phyloP scores from a whole-genome alignment of 1,140 invertebrate genomes.

The Antheraea mylitta region DNA sequence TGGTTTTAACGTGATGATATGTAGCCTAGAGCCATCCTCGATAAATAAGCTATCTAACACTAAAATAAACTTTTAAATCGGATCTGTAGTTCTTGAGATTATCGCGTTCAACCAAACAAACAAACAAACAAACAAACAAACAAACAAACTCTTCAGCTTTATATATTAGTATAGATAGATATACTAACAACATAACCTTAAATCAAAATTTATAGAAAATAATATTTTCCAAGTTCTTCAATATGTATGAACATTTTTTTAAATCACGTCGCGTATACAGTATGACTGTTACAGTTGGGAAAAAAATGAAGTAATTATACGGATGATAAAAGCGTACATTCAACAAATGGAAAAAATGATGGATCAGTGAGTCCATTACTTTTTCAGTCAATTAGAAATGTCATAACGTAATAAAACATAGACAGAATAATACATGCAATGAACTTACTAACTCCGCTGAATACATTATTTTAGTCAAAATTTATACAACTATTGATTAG shows the following conservation, averaged over 20 bases:
- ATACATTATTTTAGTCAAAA: too few relatives aligned
- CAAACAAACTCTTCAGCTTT: too few relatives aligned
- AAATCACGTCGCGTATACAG: not conserved
- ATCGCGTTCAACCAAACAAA: too few relatives aligned
- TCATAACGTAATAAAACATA: not conserved
- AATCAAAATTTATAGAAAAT: not conserved
- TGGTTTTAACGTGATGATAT: too few relatives aligned
- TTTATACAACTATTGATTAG: too few relatives aligned
- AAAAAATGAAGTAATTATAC: not conserved
- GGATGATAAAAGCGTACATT: not conserved
- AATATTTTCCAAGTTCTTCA: not conserved
- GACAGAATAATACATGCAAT: not conserved
- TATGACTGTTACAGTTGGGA: not conserved
- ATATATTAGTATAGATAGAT: too few relatives aligned
- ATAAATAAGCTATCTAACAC: too few relatives aligned
- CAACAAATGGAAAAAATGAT: slow-evolving; percentile 4
- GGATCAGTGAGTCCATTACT: not conserved
- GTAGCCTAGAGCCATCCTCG: too few relatives aligned
- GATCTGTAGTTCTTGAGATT: too few relatives aligned
- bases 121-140: too few relatives aligned
- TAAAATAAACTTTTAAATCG: too few relatives aligned
- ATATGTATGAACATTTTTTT: not conserved
- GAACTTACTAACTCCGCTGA: not conserved
- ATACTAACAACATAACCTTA: too few relatives aligned
- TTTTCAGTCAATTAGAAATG: not conserved